These are phyloP conservation scores for Protaetia brevitarsis DNA, from an alignment of 1,140 invertebrate genomes.

Conservation along the genomic window DNA sequence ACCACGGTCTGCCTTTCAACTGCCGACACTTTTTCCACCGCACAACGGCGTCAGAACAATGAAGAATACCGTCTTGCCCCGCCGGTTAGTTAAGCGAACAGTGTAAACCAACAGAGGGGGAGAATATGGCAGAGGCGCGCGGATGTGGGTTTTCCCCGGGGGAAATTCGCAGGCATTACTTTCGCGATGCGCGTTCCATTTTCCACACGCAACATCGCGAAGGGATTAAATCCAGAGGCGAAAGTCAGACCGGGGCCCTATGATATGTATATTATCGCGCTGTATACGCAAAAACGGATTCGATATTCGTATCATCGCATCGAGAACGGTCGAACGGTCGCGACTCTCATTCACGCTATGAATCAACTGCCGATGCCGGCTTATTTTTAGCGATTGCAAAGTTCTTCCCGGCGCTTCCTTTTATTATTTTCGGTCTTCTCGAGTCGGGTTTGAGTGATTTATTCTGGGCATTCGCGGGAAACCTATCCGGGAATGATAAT, in stretches of 20 bases:
- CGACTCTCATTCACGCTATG: too few relatives aligned
- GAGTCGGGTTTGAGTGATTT: constrained; percentile 2
- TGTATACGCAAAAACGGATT: neutral
- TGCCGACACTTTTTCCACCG: neutral
- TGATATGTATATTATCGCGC: neutral
- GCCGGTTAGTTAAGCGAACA: neutral
- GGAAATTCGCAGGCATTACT: constrained; percentile 8
- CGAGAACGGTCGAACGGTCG: too few relatives aligned
- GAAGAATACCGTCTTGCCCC: neutral
- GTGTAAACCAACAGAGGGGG: neutral
- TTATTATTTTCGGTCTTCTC: neutral
- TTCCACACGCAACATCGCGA: neutral
- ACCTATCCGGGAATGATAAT: too few relatives aligned
- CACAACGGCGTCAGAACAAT: neutral
- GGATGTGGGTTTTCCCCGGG: neutral
- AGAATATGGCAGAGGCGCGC: neutral
- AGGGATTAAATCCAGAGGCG: neutral
- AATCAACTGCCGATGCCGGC: too few relatives aligned
- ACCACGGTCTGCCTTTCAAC: too few relatives aligned
- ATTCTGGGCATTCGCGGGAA: neutral
- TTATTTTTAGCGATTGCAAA: too few relatives aligned
- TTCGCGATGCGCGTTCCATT: neutral
- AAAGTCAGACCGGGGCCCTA: neutral
- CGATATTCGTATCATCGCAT: neutral
- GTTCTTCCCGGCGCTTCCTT: neutral